Conservation (phyloP, 2,888 invertebrate genomes). For the Phalangium opilio region DNA sequence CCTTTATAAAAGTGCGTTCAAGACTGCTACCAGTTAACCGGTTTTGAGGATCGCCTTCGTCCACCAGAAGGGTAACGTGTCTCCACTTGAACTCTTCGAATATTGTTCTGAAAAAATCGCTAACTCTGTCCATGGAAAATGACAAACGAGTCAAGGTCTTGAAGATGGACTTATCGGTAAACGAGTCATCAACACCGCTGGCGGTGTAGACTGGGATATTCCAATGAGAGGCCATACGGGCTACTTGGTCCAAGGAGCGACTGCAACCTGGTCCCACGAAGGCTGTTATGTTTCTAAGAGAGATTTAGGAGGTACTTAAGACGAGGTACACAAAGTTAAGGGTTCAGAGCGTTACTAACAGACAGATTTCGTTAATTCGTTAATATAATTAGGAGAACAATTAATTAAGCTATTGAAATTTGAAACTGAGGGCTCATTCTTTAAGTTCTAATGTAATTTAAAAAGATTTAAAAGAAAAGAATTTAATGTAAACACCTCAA, state of each 20-base stretch:
- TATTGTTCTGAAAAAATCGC: neutral
- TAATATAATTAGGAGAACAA: too few relatives aligned
- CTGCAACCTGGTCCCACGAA: slow-evolving; percentile 76
- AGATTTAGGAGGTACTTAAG: too few relatives aligned
- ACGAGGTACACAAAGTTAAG: too few relatives aligned
- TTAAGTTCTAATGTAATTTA: too few relatives aligned
- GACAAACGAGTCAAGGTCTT: slow-evolving; percentile 18
- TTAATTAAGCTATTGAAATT: too few relatives aligned
- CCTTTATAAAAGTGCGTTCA: too few relatives aligned
- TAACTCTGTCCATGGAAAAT: slow-evolving; percentile 9
- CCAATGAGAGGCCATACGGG: slow-evolving; percentile 74
- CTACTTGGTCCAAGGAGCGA: slow-evolving; percentile 66
- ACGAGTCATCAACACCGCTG: slow-evolving; percentile 18
- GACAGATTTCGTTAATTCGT: too few relatives aligned
- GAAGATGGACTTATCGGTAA: slow-evolving; percentile 16
- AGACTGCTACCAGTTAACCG: neutral
- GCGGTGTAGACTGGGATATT: slow-evolving; percentile 74
- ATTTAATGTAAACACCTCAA: neutral
- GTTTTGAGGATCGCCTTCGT: slow-evolving; percentile 1
- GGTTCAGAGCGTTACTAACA: too few relatives aligned
- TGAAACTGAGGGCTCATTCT: too few relatives aligned
- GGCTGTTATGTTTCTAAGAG: slow-evolving; percentile 33
- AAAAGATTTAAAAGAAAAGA: too few relatives aligned
- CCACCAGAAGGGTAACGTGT: neutral
- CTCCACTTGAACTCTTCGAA: neutral